Percentiles rank a stretch among this genome's conserved stretches.
Conservation (phyloP, 2,888 invertebrate genomes). For the Antheraea yamamai region DNA sequence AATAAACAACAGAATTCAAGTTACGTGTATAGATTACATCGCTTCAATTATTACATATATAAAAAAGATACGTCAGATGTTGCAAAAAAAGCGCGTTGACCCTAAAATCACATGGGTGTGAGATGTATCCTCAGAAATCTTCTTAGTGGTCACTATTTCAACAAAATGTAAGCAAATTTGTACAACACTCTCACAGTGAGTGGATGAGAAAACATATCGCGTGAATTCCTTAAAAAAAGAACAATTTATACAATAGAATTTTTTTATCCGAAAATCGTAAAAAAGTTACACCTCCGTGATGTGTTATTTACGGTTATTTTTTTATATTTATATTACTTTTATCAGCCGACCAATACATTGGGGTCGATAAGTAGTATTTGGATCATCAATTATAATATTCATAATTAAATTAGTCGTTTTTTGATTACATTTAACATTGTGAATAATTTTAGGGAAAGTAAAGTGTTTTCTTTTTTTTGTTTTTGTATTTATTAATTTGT, state of each 20-base stretch:
- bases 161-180: constrained; percentile 60
- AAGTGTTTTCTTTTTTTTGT: no score
- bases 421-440: no score
- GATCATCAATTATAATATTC: not conserved
- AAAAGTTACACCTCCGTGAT: not conserved
- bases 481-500: no score
- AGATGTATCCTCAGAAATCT: constrained; percentile 49
- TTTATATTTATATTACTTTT: not conserved
- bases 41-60: not conserved
- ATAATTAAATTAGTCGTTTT: no score
- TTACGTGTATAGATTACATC: not conserved
- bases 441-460: no score
- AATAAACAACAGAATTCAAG: no score
- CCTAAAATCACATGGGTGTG: constrained; percentile 48
- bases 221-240: not conserved
- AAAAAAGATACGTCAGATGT: not conserved
- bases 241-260: not conserved
- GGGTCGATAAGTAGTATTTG: not conserved
- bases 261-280: not conserved
- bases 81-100: constrained; percentile 11
- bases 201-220: constrained; percentile 52
- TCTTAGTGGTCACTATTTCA: constrained; percentile 62
- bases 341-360: not conserved
- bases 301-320: not conserved
- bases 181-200: constrained; percentile 50